Evolutionary conservation across 2,797 vertebrate genomes (phyloP), one percentile per base, ranked within the genome.

Genomic region (Buphagus erythrorhynchus): DNA sequence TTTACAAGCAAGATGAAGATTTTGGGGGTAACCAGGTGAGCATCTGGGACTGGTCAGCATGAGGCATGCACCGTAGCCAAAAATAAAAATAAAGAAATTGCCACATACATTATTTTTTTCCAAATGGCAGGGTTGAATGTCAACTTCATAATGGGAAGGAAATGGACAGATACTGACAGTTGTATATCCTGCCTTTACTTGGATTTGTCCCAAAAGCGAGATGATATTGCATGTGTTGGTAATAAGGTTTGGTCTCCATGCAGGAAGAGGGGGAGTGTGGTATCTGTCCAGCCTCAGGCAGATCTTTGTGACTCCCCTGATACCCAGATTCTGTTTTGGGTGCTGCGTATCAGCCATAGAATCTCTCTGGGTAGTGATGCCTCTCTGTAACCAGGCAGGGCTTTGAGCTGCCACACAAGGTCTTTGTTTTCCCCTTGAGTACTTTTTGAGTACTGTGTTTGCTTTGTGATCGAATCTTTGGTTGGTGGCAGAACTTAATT

Each of bases 331-430:
- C 18, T 40, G 26, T 5, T 75, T 40, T 15, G 12, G 6, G 18
- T 25, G 12, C 42, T 65, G 24, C 0, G 0, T 33, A 19, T n/a
- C 55, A 35, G 29, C 1, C 5, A 20, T 0, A n/a, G 46, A 21
- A 28, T 51, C 16, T 85, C 55, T 62, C n/a, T 7, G 4, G 19
- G 36, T 13, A 46, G 9, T 14, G 43, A 49, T 48, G 29, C 35
- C 59, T 63, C 63, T 66, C 36, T 8, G 3, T 67, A 87, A 3
- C 9, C 29, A 58, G 78, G n/a, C 29, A 80, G 49, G 42, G 11
- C 45, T 57, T 45, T 0, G 1, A 87, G 21, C 36, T 59, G 43
- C 36, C 79, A n/a, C 12, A 6, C 48, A n/a, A 63, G 29, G 21
- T 22, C 59, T 59, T 88, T 62, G 28, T 57, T 55, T 59, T 29